Base-by-base conservation (phyloP, 2,113 vertebrate species). In the Turnix velox region DNA sequence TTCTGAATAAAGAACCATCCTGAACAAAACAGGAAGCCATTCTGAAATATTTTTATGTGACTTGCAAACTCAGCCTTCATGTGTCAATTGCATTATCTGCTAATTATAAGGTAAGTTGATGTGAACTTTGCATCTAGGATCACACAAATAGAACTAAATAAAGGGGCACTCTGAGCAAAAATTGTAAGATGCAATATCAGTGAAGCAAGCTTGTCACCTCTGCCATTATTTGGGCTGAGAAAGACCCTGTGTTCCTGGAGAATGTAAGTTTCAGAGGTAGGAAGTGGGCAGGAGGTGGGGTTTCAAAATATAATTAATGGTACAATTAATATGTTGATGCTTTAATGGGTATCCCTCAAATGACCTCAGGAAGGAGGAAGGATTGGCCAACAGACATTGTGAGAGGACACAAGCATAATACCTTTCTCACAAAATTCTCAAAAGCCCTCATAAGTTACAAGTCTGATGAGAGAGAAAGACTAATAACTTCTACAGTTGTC, bases 281-380 rank as follows among this genome's bases (percentile, higher is more conserved):
- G 86, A 96, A 78, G 39, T 54, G 61, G 51, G 69, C 72, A 92
- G 18, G 43, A 94, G 86, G 69, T 58, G 62, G 13, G 14, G 74
- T 88, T 96, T 92, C 76, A 71, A 18, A 74, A 10, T 37, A 75
- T 86, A 81, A 88, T 81, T 83, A 95, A 27, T 65, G 23, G 65
- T 39, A 33, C 73, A 96, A 96, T 90, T 94, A 90, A 52, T 81
- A 57, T 92, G 92, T 88, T 93, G 86, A 86, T 95, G 22, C 33
- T 95, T 93, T 68, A 68, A 28, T 84, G 45, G 62, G 69, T 62
- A 90, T 94, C 84, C 66, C 52, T 87, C 62, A 81, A 61, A 67
- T 96, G 74, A 87, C 88, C 84, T 92, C 69, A 87, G 54, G 55
- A 37, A 72, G 37, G 19, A 87, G 69, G 84, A 88, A 91, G 49